Percentiles rank a stretch among this genome's conserved stretches.
phyloP scores from a whole-genome alignment of 2,113 vertebrate species.

The Henicopernis longicauda region DNA sequence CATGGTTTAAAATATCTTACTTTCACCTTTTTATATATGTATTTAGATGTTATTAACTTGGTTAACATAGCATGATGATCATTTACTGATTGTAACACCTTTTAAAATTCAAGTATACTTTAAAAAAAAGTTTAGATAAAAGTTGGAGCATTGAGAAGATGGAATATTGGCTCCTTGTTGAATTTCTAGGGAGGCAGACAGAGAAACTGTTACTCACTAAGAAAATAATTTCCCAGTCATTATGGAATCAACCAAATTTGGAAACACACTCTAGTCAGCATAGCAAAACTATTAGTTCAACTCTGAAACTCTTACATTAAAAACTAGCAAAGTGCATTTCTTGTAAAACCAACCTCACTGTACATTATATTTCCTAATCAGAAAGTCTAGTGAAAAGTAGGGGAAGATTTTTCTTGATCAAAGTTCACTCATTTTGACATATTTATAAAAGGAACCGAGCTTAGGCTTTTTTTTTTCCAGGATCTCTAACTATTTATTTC shows the following conservation, averaged over 20 bases:
- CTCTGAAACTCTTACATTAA: background rate
- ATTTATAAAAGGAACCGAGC: background rate
- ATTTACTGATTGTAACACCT: background rate
- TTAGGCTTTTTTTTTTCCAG: background rate
- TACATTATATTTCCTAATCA: background rate
- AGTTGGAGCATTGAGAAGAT: background rate
- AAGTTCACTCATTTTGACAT: background rate
- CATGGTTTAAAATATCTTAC: background rate
- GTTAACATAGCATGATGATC: background rate
- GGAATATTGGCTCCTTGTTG: background rate
- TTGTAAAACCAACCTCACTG: background rate
- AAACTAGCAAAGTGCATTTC: background rate
- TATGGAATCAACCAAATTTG: background rate
- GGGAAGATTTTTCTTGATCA: background rate
- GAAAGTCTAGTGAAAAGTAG: background rate
- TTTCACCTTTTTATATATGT: background rate
- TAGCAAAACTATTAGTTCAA: background rate
- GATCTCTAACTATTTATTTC: background rate
- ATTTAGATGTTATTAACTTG: background rate
- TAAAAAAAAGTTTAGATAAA: background rate
- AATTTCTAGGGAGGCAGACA: background rate
- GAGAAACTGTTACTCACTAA: background rate
- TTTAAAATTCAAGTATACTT: background rate
- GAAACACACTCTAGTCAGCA: background rate
- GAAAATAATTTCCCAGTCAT: background rate